Evolutionary conservation across 2,113 vertebrate genomes (phyloP).

Genomic region (Corythaixoides concolor): DNA sequence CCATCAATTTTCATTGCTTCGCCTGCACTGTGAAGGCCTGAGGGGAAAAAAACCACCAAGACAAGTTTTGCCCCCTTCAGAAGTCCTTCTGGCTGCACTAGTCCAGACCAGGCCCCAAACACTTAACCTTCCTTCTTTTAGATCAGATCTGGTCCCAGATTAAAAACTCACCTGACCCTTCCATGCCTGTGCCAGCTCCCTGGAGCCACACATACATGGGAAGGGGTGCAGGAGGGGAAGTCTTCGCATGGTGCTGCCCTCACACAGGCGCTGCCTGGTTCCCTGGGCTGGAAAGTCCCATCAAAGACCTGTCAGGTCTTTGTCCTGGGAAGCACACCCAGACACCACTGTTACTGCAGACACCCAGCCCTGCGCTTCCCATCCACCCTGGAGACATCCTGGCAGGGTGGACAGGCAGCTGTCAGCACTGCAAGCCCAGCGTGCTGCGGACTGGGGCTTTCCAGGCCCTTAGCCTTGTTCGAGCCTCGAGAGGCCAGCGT

Average conservation of each 20-base stretch:
- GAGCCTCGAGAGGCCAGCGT: accelerated
- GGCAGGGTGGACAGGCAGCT: background rate
- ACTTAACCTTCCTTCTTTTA: background rate
- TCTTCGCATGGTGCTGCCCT: background rate
- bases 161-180: background rate
- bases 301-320: background rate
- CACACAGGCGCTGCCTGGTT: background rate
- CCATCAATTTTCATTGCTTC: background rate
- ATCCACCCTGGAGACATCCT: background rate
- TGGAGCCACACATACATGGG: accelerated
- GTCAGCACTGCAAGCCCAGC: background rate
- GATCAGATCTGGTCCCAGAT: background rate
- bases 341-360: too few relatives aligned
- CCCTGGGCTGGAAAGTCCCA: background rate
- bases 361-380: background rate
- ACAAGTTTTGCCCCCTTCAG: background rate
- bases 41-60: background rate
- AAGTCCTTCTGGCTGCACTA: background rate
- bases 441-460: background rate
- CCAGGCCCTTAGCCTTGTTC: background rate
- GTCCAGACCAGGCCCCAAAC: background rate
- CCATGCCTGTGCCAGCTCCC: background rate
- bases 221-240: background rate
- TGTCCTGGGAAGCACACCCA: background rate
- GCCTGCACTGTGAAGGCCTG: accelerated